Conservation (phyloP, 2,113 vertebrate species). For the Stigmatopora nigra region DNA sequence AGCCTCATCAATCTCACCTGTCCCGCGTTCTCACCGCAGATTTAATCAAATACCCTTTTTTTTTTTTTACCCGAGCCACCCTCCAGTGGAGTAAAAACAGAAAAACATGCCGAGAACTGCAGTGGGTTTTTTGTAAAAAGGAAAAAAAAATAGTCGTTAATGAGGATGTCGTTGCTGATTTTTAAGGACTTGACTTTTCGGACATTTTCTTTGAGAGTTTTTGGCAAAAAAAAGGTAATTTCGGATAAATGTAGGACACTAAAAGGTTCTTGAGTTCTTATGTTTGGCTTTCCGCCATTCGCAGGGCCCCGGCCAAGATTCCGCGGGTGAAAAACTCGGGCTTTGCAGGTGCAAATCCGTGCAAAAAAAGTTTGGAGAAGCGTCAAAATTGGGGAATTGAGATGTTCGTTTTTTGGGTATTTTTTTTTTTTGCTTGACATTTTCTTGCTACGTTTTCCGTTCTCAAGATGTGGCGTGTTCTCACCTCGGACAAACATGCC, state of each 20-base stretch:
- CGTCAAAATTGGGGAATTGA: background rate
- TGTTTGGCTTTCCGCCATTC: background rate
- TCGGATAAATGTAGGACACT: background rate
- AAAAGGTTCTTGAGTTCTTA: background rate
- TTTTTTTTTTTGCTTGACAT: slow-evolving; percentile 5
- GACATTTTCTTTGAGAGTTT: slow-evolving; percentile 10
- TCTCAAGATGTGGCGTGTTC: slow-evolving; percentile 57
- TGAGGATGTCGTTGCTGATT: background rate
- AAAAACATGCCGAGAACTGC: slow-evolving; percentile 1
- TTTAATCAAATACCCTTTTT: slow-evolving; percentile 76
- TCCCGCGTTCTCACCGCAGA: slow-evolving; percentile 80
- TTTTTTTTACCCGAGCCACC: slow-evolving; percentile 46
- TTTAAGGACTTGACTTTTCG: background rate
- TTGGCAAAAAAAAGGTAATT: background rate
- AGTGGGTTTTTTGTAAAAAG: background rate
- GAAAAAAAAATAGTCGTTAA: background rate
- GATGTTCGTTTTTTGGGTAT: background rate
- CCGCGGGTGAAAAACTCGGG: background rate
- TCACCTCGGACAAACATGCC: slow-evolving; percentile 30
- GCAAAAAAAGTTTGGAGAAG: background rate
- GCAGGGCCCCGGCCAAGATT: background rate
- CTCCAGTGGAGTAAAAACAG: slow-evolving; percentile 30
- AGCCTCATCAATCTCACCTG: slow-evolving; percentile 97
- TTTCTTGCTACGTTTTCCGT: slow-evolving; percentile 39
- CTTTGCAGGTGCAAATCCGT: slow-evolving; percentile 8